phyloP scores from a whole-genome alignment of 92 coral and sea anemone genomes.

The Parazoanthus atlanticus region DNA sequence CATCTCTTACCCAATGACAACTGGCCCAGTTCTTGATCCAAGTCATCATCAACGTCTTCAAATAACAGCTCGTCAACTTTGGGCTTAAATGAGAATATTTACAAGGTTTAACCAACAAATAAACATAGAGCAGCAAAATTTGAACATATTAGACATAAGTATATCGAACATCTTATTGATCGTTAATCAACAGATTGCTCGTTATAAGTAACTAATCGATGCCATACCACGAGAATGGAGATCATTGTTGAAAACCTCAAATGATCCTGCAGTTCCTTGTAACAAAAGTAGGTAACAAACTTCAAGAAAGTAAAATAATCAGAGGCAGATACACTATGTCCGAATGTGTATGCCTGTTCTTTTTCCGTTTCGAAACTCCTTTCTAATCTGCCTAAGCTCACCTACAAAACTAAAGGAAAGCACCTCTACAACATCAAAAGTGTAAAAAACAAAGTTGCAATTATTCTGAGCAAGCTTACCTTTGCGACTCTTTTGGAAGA shows the following conservation, averaged over 20 bases:
- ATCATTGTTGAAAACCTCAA: no score
- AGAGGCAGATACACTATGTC: no score
- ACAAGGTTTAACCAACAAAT: background rate
- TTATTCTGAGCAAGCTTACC: slow-evolving; percentile 1
- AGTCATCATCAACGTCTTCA: slow-evolving; percentile 95
- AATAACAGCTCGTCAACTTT: slow-evolving; percentile 79
- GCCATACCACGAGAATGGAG: no score
- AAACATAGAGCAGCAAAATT: background rate
- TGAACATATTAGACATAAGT: background rate
- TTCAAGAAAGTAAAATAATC: no score
- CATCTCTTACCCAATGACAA: slow-evolving; percentile 68
- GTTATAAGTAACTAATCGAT: no score
- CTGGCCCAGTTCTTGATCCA: slow-evolving; percentile 79
- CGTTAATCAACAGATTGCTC: no score
- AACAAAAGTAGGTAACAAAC: no score
- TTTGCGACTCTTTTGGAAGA: background rate
- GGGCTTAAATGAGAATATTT: slow-evolving; percentile 3
- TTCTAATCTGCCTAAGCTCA: no score
- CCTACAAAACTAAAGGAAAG: no score
- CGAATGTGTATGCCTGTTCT: no score
- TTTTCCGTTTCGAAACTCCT: no score
- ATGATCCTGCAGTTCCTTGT: no score
- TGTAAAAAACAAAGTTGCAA: background rate
- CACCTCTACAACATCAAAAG: background rate
- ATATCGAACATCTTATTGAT: background rate